Evolutionary conservation across 2,113 vertebrate species (phyloP), one percentile per base, ranked within the genome.

Genomic region (Ceyx melanurus): DNA sequence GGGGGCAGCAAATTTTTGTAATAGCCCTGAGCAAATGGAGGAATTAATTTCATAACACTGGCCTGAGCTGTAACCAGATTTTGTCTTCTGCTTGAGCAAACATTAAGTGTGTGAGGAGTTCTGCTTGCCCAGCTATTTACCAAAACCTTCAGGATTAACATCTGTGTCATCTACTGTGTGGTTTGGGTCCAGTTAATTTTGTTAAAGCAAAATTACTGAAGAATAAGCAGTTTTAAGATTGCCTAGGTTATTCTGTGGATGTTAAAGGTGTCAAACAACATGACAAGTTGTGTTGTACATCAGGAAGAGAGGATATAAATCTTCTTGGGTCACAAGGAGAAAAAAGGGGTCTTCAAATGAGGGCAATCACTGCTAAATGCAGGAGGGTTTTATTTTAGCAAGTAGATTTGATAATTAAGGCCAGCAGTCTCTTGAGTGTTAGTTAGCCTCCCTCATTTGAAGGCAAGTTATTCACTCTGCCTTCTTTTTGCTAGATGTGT

Each of bases 381-480:
- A 72, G 75, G 58, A 86, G 43, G 33, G 40, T 83, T 86, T 88
- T 91, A 94, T 93, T 93, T 93, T 94, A 94, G 91, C 67, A 85
- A 85, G 82, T 86, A 86, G 57, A 80, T 82, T 66, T 71, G 48
- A 12, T 85, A 92, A 96, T 93, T 96, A 53, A 91, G 89, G 95
- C 40, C 89, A 73, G 0, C 8, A 45, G 46, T 92, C 92, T 80
- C 94, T 29, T 82, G 86, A 51, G 94, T 85, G 35, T 90, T 85
- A 26, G 0, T 89, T 87, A 71, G 60, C 40, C 60, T 81, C 6
- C 26, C 31, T 73, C 15, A 10, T 87, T 77, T 76, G 65, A 83
- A 91, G 65, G n/a, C 57, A 78, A 53, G 15, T 62, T 89, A n/a
- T 87, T 82, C 42, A 7, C 15, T 91, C 66, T 33, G 33, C 66